Conservation (phyloP, 2,113 vertebrate species). For the Nyctereutes procyonoides region DNA sequence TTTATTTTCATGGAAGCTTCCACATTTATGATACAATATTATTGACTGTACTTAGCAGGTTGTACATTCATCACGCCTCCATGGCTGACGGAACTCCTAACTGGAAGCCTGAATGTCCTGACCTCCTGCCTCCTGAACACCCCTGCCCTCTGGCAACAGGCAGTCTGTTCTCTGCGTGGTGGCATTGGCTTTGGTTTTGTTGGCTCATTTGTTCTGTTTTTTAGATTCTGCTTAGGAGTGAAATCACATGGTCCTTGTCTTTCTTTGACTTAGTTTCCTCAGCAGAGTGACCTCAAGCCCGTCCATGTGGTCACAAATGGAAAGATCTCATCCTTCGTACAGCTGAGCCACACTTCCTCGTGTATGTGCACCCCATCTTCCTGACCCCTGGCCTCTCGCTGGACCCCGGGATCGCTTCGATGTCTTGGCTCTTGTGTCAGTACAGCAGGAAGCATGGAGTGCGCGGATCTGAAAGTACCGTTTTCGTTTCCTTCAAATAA, state of each 20-base stretch:
- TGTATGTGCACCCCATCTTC: background rate
- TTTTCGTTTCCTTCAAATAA: background rate
- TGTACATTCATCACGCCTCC: background rate
- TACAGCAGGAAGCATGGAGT: background rate
- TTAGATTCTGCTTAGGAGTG: background rate
- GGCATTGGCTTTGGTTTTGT: background rate
- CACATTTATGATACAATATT: background rate
- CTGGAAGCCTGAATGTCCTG: background rate
- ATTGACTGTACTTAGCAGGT: background rate
- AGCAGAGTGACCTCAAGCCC: background rate
- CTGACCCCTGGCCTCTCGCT: background rate
- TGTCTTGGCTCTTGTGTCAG: background rate
- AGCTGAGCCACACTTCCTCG: background rate
- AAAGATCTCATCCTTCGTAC: background rate
- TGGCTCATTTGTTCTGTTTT: background rate
- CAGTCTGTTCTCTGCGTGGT: background rate
- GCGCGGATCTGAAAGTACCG: background rate
- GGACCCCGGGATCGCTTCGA: background rate
- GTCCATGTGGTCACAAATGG: background rate
- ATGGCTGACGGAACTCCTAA: background rate
- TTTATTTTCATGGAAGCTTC: background rate
- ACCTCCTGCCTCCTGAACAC: background rate
- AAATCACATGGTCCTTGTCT: background rate
- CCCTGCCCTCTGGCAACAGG: background rate
- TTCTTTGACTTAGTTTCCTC: background rate